Percentiles rank a stretch among this genome's conserved stretches.
phyloP scores from a whole-genome alignment of 1,140 invertebrate genomes.

The Hormaphis cornu region DNA sequence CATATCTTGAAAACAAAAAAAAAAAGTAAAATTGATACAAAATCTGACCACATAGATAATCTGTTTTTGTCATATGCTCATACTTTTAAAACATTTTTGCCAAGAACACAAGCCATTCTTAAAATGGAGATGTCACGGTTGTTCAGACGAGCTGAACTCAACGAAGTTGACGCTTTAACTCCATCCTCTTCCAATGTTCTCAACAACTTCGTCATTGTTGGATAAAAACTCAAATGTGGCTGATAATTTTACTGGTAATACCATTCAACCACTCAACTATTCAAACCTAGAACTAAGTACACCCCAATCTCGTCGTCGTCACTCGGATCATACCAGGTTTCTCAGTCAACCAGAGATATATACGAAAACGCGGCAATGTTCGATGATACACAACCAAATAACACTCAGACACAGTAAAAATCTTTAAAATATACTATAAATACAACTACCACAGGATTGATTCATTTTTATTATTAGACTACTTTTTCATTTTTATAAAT shows the following conservation, averaged over 20 bases:
- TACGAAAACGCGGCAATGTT: not conserved
- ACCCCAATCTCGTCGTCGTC: not conserved
- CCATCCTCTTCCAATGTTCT: not conserved
- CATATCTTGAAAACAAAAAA: not conserved
- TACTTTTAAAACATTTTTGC: constrained; percentile 28
- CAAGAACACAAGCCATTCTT: constrained; percentile 22
- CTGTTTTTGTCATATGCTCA: constrained; percentile 30
- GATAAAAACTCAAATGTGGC: not conserved
- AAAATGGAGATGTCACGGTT: constrained; percentile 25
- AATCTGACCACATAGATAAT: constrained; percentile 24
- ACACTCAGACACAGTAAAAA: not conserved
- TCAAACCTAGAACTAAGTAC: not conserved
- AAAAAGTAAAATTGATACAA: not conserved
- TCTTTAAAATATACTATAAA: too few species aligned
- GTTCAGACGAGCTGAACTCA: constrained; percentile 16
- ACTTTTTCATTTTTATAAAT: too few species aligned
- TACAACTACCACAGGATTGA: too few species aligned
- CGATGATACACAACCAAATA: not conserved
- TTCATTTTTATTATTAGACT: too few species aligned
- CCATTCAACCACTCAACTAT: not conserved
- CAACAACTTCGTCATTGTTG: not conserved
- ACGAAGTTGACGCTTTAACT: constrained; percentile 3
- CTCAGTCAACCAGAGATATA: not conserved
- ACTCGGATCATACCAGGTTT: not conserved
- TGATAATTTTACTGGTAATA: not conserved